These are phyloP conservation scores for Microcebus tavaratra DNA, from an alignment of 2,113 vertebrate genomes.

Conservation along the genomic window DNA sequence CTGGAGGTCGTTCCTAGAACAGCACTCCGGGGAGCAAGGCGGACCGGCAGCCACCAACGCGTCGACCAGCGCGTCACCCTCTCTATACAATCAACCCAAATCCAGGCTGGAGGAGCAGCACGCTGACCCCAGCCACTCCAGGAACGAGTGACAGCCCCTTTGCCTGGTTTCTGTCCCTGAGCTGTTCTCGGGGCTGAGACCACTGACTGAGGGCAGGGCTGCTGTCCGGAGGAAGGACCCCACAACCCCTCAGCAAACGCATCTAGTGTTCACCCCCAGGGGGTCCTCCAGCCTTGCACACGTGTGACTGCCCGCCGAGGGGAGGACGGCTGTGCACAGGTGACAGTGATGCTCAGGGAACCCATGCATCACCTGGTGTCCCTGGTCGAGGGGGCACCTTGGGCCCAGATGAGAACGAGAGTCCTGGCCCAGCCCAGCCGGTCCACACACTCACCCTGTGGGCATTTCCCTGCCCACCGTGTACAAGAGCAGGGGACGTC, in stretches of 20 bases:
- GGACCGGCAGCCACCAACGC: too few species aligned
- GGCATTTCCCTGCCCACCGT: accelerated
- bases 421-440: not conserved
- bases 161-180: not conserved
- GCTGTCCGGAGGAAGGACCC: not conserved
- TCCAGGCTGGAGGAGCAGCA: not conserved
- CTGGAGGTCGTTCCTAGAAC: not conserved
- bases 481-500: not conserved
- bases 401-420: not conserved
- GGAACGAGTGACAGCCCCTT: not conserved
- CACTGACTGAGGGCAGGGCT: not conserved
- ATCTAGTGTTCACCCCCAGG: not conserved
- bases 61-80: too few species aligned
- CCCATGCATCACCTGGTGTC: too few species aligned
- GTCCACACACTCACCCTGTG: not conserved
- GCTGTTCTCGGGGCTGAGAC: not conserved
- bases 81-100: not conserved
- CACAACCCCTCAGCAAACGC: not conserved
- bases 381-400: not conserved
- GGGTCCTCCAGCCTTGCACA: too few species aligned
- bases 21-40: not conserved
- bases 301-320: not conserved
- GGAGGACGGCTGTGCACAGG: not conserved
- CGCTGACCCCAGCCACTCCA: accelerated
- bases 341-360: not conserved